These are phyloP conservation scores for Drosophila guanche DNA, from an alignment of 1,140 invertebrate species.

Conservation along the genomic window DNA sequence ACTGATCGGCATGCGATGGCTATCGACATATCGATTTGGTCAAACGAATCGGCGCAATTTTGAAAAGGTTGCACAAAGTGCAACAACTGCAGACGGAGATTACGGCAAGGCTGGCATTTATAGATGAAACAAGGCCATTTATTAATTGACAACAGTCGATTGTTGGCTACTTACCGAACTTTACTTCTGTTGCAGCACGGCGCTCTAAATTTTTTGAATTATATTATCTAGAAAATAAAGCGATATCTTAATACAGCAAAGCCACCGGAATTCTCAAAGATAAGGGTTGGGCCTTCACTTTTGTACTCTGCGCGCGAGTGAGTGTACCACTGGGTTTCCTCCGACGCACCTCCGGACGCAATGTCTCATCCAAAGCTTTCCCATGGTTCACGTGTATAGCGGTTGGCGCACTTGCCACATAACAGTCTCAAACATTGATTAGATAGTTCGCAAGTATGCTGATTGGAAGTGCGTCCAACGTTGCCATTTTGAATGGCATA, in stretches of 20 bases:
- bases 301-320: neutral
- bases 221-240: conserved; percentile 1
- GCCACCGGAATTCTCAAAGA: conserved; percentile 14
- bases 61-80: conserved; percentile 4
- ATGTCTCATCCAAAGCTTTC: conserved; percentile 8
- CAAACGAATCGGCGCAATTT: too few relatives aligned
- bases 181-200: too few relatives aligned
- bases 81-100: conserved; percentile 4
- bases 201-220: neutral
- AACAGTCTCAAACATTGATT: conserved; percentile 17
- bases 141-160: neutral
- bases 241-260: neutral
- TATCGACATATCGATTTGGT: neutral
- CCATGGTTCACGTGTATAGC: neutral
- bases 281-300: conserved; percentile 6
- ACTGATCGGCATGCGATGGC: neutral
- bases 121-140: conserved; percentile 1
- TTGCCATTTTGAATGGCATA: conserved; percentile 1
- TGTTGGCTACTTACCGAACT: too few relatives aligned
- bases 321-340: neutral
- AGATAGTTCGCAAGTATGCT: conserved; percentile 26
- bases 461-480: neutral
- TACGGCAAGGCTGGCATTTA: neutral
- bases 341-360: conserved; percentile 2
- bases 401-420: neutral